These are phyloP conservation scores for Ligdia adustata DNA, from an alignment of 2,888 invertebrate genomes.

Conservation along the genomic window DNA sequence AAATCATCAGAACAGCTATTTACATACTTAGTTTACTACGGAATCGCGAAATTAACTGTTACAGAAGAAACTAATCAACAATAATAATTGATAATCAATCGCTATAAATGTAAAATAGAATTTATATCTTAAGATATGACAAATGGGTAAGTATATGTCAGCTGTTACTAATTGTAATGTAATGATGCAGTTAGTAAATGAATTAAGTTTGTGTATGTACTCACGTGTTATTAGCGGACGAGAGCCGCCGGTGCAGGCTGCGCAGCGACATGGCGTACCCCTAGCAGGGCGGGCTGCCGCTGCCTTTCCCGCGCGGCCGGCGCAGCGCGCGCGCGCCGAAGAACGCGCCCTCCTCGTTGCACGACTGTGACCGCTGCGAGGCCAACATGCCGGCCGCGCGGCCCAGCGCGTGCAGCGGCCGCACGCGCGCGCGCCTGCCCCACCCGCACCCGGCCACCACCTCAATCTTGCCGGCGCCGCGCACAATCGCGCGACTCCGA, in stretches of 20 bases:
- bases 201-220: conserved; percentile 49
- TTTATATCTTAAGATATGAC: too few species aligned
- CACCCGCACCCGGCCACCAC: conserved; percentile 80
- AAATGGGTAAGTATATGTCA: too few species aligned
- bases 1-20: too few species aligned
- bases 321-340: conserved; percentile 82
- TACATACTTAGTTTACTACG: too few species aligned
- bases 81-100: too few species aligned
- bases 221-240: conserved; percentile 85
- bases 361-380: conserved; percentile 81
- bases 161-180: too few species aligned
- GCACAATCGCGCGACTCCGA: conserved; percentile 42
- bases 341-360: conserved; percentile 83
- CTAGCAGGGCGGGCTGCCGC: conserved; percentile 85
- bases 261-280: conserved; percentile 87
- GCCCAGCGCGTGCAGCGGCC: conserved; percentile 76
- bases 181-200: too few species aligned
- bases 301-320: conserved; percentile 84
- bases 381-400: conserved; percentile 80
- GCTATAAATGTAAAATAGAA: too few species aligned
- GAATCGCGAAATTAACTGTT: too few species aligned
- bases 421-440: conserved; percentile 82
- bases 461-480: conserved; percentile 74
- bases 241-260: conserved; percentile 86
- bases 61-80: too few species aligned